Evolutionary conservation across 2,113 vertebrate species (phyloP).

Genomic region (Bagarius yarrelli): DNA sequence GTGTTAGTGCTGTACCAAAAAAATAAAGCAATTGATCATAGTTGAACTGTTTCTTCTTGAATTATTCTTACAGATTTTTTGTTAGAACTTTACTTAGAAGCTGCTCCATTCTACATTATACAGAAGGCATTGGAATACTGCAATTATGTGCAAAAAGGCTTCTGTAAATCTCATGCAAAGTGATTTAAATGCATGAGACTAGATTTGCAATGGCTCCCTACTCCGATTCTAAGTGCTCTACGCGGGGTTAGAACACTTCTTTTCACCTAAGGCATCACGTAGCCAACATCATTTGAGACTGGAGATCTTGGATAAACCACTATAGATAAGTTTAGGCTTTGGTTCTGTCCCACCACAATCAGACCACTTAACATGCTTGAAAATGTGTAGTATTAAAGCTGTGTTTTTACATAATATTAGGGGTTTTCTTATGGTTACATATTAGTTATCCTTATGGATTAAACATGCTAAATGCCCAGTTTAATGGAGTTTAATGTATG

Average conservation of each 20-base stretch:
- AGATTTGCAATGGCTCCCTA: conserved; percentile 9
- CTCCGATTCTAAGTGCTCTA: not conserved
- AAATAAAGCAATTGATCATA: not conserved
- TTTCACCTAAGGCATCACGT: not conserved
- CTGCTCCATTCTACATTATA: not conserved
- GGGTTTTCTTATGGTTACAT: not conserved
- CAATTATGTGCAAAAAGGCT: not conserved
- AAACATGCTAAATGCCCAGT: no score
- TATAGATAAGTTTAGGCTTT: conserved; percentile 25
- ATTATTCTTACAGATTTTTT: not conserved
- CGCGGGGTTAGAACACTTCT: not conserved
- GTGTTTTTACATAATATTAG: not conserved
- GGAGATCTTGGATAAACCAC: conserved; percentile 15
- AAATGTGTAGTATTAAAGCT: not conserved
- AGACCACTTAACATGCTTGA: not conserved
- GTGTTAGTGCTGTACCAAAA: no score
- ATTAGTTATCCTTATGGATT: no score
- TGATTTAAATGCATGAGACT: conserved; percentile 7
- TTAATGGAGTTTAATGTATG: not conserved
- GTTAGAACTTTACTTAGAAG: not conserved
- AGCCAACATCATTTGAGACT: not conserved
- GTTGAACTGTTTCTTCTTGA: not conserved
- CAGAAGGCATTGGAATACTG: not conserved
- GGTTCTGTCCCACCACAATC: conserved; percentile 8
- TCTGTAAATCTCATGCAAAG: not conserved